Conservation (phyloP, 2,113 vertebrate genomes). For the Aramus guarauna region DNA sequence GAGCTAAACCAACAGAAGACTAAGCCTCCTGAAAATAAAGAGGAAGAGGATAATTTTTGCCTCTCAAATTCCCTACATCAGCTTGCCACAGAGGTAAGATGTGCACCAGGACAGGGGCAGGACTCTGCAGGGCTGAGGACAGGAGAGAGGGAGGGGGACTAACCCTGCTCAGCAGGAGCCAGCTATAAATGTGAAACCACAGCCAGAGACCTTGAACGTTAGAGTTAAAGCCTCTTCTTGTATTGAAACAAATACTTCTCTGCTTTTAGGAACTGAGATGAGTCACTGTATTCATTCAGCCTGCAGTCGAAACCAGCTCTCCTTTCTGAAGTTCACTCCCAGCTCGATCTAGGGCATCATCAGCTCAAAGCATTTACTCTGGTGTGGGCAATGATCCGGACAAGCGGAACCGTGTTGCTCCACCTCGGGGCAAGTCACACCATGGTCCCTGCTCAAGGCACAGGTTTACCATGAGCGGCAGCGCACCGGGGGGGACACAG, state of each 20-base stretch:
- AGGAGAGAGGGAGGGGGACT: neutral
- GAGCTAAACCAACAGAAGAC: neutral
- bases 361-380: neutral
- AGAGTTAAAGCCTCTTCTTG: neutral
- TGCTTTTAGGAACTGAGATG: conserved; percentile 14
- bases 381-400: neutral
- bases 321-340: neutral
- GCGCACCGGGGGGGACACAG: neutral
- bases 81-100: fast-evolving
- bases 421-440: neutral
- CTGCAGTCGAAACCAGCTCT: neutral
- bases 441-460: neutral
- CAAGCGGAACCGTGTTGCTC: fast-evolving
- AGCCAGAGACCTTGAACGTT: neutral
- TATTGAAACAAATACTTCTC: conserved; percentile 15
- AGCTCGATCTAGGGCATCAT: neutral
- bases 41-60: neutral
- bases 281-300: neutral
- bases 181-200: neutral
- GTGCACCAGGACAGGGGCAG: neutral
- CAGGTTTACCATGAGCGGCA: fast-evolving
- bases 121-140: neutral
- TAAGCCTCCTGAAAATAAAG: neutral
- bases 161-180: neutral
- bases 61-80: neutral